A percentile compares a stretch with the other conserved stretches of the same genome.
Conservation (phyloP, 2,797 vertebrate species). For the Bovichtus variegatus region DNA sequence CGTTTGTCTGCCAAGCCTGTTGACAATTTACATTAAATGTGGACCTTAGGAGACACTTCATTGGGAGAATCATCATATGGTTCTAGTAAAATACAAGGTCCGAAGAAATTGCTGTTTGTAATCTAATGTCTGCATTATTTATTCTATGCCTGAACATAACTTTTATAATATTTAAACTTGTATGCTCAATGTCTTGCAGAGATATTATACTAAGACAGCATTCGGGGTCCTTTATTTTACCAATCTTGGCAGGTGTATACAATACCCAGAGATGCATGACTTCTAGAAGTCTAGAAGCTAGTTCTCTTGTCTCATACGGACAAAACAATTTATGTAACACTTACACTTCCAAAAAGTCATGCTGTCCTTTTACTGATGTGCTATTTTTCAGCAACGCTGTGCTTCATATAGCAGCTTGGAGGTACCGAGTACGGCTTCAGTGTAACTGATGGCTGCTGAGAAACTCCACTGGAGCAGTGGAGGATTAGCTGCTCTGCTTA, state of each 20-base stretch:
- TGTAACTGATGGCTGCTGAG: constrained; percentile 43
- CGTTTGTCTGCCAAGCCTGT: neutral
- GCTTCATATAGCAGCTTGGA: constrained; percentile 15
- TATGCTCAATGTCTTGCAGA: neutral
- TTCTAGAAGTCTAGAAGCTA: no score
- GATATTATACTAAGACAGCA: neutral
- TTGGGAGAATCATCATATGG: no score
- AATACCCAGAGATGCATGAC: neutral
- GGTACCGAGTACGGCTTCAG: constrained; percentile 12
- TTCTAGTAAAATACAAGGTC: neutral
- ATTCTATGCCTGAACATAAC: neutral
- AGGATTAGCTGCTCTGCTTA: constrained; percentile 41
- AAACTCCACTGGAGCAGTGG: constrained; percentile 26
- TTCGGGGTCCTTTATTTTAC: neutral
- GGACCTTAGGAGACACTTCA: no score
- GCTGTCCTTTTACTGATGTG: constrained; percentile 22
- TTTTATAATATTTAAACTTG: neutral
- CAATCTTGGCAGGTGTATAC: neutral
- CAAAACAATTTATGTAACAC: constrained; percentile 34
- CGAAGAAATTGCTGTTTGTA: neutral
- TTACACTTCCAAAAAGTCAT: constrained; percentile 46
- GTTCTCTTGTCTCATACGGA: constrained; percentile 12
- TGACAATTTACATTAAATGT: neutral
- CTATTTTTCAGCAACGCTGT: constrained; percentile 29
- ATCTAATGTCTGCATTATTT: neutral